Evolutionary conservation across 2,888 invertebrate genomes (phyloP).

Genomic region (Doris montereyensis): DNA sequence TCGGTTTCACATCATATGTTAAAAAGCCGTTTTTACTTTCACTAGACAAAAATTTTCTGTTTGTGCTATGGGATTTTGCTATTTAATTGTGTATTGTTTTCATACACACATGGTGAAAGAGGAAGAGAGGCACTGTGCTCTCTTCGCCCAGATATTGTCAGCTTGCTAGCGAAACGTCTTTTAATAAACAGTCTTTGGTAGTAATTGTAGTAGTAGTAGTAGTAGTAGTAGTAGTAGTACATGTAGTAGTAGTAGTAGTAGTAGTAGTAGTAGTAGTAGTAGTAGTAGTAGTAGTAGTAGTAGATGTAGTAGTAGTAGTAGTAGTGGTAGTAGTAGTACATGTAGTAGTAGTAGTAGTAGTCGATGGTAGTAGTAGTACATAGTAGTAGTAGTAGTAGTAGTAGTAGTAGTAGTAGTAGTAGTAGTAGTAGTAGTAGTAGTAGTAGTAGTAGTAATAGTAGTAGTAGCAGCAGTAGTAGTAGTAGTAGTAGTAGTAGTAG

Average conservation of each 20-base stretch:
- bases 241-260: conserved; percentile 7
- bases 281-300: conserved; percentile 22
- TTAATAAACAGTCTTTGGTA: too few species aligned
- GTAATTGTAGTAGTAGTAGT: conserved; percentile 19
- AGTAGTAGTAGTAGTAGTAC: conserved; percentile 24
- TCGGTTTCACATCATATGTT: too few species aligned
- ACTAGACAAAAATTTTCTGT: too few species aligned
- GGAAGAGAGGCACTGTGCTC: too few species aligned
- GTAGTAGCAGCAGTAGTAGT: conserved; percentile 21
- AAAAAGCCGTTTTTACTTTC: too few species aligned
- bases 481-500: conserved; percentile 23
- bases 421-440: conserved; percentile 23
- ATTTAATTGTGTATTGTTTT: too few species aligned
- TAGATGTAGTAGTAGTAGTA: conserved; percentile 13
- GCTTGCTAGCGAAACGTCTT: too few species aligned
- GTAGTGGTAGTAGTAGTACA: conserved; percentile 4
- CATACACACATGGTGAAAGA: too few species aligned
- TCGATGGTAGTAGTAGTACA: neutral
- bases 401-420: conserved; percentile 12
- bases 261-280: conserved; percentile 6
- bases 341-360: conserved; percentile 10
- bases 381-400: neutral
- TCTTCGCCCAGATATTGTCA: too few species aligned
- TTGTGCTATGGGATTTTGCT: too few species aligned
- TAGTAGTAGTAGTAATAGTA: conserved; percentile 23